Base-by-base conservation (phyloP, 2,797 vertebrate genomes). In the Melopsittacus undulatus region DNA sequence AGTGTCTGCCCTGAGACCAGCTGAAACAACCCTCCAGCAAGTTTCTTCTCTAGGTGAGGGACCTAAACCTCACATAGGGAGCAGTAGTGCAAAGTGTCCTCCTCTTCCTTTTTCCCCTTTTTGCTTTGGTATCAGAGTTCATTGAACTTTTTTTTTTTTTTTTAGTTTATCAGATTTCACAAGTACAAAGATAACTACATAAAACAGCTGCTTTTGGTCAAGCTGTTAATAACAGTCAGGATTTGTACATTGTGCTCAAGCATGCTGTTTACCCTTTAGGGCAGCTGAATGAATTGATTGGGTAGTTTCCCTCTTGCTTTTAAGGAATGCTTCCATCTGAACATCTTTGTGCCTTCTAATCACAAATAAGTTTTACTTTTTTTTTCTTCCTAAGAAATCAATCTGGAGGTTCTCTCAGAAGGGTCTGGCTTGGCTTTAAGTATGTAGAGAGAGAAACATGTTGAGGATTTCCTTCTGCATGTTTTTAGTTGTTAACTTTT, bases 241-340 rank as follows among this genome's bases (percentile, higher is more conserved):
- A 49, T 87, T 82, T 89, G 84, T 49, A 73, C 72, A 13, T 3
- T 23, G 38, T 43, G 43, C 59, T 80, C 68, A 21, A 54, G 51
- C 56, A 80, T 32, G 43, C 64, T 89, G 48, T 76, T 94, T 74
- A 94, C 57, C 87, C 92, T 94, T 66, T 51, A 92, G 89, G 92
- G 92, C 87, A 92, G 85, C 84, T 67, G 72, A 70, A 54, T 30
- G 2, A 89, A 88, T 32, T 56, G 52, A 30, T 51, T 0, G 8
- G 38, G 20, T 72, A 19, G 45, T 86, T 83, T 83, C 13, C 49
- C 77, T 46, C 29, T 82, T 0, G 54, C 90, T 94, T 94, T 96
- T 93, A 91, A 94, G 94, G 93, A 95, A 89, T 13, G 45, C 72
- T 95, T 95, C 92, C 78, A 40, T 74, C 62, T 78, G 68, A 95